A percentile compares a stretch with the other conserved stretches of the same genome.
These are phyloP conservation scores for Drosophila parthenogenetica DNA, from an alignment of 2,888 invertebrate species.

Conservation along the genomic window DNA sequence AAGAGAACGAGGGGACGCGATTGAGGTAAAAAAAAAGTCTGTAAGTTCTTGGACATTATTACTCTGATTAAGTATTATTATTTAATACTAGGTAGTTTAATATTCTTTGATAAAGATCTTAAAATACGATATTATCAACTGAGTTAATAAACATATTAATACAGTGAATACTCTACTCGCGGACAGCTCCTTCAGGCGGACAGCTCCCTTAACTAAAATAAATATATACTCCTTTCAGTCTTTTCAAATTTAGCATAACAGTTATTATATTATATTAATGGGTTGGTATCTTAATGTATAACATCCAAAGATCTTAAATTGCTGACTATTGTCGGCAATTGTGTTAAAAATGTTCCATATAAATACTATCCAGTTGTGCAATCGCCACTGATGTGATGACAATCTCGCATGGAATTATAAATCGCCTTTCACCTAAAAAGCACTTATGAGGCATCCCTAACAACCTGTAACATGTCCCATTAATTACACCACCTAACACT, in stretches of 20 bases:
- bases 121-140: too few species aligned
- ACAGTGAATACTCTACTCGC: too few species aligned
- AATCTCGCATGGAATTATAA: constrained; percentile 55
- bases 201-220: too few species aligned
- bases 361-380: constrained; percentile 41
- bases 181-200: too few species aligned
- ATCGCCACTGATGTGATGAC: constrained; percentile 53
- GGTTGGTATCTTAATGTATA: too few species aligned
- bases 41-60: constrained; percentile 10
- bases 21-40: not conserved
- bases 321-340: constrained; percentile 11
- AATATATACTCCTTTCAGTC: too few species aligned
- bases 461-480: constrained; percentile 51
- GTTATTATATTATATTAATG: too few species aligned
- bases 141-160: too few species aligned
- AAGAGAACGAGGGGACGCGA: not conserved
- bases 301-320: not conserved
- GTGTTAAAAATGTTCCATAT: constrained; percentile 48
- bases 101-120: too few species aligned
- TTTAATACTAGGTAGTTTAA: too few species aligned
- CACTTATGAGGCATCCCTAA: constrained; percentile 61
- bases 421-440: constrained; percentile 56
- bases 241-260: too few species aligned
- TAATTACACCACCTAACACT: constrained; percentile 44
- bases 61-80: constrained; percentile 4